Evolutionary conservation across 2,888 invertebrate genomes (phyloP).

Genomic region (Pyrochroa serraticornis): DNA sequence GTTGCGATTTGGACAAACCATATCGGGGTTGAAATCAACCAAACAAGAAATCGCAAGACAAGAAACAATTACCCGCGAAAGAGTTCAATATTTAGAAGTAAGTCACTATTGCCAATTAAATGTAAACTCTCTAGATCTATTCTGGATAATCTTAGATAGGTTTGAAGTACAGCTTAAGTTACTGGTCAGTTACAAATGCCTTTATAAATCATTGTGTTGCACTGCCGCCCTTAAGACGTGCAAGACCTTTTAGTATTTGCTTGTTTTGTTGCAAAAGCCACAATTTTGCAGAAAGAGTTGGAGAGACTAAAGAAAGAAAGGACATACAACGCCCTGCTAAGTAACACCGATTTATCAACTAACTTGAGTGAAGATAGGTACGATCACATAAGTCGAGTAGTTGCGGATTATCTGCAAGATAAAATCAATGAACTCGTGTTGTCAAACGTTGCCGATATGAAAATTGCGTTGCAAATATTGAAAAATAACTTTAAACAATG

Average conservation of each 20-base stretch:
- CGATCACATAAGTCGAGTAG: conserved; percentile 50
- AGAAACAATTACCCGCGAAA: conserved; percentile 31
- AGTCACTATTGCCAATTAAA: no score
- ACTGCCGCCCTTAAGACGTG: no score
- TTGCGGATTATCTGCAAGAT: conserved; percentile 52
- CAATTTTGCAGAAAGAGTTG: conserved; percentile 45
- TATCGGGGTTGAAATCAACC: conserved; percentile 45
- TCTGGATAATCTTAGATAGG: no score
- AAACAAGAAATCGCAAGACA: conserved; percentile 37
- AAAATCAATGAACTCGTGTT: conserved; percentile 52
- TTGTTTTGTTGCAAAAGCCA: neutral
- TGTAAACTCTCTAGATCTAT: neutral
- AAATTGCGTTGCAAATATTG: conserved; percentile 50
- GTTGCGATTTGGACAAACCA: conserved; percentile 52
- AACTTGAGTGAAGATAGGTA: conserved; percentile 51
- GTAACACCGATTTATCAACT: conserved; percentile 47
- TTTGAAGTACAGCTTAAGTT: no score
- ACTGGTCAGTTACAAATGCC: no score
- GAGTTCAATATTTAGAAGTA: neutral
- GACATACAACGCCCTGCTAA: conserved; percentile 51
- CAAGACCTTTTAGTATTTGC: no score
- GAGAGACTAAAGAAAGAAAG: conserved; percentile 47
- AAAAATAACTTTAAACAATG: conserved; percentile 49
- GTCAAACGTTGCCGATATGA: conserved; percentile 52
- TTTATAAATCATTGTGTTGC: no score